Evolutionary conservation across 2,797 vertebrate genomes (phyloP).

Genomic region (Silurus lanzhouensis): DNA sequence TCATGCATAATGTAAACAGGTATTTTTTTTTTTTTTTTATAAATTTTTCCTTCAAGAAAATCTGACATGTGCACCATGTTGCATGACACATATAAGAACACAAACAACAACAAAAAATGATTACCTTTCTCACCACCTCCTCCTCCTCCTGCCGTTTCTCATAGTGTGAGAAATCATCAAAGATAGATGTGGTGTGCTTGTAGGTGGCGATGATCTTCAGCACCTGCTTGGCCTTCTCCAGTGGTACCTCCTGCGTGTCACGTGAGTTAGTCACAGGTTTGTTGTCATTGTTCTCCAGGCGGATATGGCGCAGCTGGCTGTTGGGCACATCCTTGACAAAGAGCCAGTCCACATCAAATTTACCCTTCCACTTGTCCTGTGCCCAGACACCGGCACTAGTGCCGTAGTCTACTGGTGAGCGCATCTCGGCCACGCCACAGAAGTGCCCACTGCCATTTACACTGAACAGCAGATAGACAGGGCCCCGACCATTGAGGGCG

Average conservation of each 20-base stretch:
- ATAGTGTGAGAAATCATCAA: constrained; percentile 98
- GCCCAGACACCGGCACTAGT: constrained; percentile 99
- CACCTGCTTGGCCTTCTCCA: constrained; percentile 98
- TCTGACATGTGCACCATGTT: neutral
- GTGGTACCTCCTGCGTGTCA: constrained; percentile 97
- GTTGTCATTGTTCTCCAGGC: constrained; percentile 99
- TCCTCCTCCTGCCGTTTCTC: constrained; percentile 99
- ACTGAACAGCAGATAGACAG: constrained; percentile 94
- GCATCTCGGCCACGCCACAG: constrained; percentile 97
- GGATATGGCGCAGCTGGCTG: constrained; percentile 95
- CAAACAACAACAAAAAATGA: neutral
- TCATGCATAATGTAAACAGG: neutral
- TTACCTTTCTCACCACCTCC: constrained; percentile 97
- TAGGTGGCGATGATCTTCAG: constrained; percentile 96
- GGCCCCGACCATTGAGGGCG: constrained; percentile 85
- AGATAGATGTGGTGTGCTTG: constrained; percentile 99
- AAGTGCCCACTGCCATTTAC: constrained; percentile 98
- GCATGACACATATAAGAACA: neutral
- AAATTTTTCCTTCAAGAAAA: neutral
- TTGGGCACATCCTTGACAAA: constrained; percentile 99
- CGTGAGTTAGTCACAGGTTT: constrained; percentile 99
- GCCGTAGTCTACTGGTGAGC: constrained; percentile 96
- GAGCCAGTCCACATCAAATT: constrained; percentile 98
- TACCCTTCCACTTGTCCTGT: constrained; percentile 99
- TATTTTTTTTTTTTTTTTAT: neutral